These are phyloP conservation scores for Enteromius treurensis DNA, from an alignment of 2,797 vertebrate genomes.

Conservation along the genomic window DNA sequence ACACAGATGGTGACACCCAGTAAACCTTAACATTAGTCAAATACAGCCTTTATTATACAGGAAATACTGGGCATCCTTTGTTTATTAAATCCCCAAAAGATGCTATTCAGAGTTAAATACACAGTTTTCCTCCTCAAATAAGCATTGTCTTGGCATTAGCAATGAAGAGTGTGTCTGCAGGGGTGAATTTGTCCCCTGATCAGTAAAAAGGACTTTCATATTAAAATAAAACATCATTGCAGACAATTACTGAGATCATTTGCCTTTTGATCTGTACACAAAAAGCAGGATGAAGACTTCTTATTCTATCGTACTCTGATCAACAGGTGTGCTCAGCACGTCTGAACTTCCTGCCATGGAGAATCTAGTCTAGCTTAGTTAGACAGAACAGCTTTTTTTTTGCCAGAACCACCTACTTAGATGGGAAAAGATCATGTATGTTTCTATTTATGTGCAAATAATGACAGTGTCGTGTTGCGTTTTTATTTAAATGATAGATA, in stretches of 20 bases:
- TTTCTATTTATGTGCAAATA: too few species aligned
- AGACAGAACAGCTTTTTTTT: neutral
- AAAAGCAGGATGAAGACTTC: constrained; percentile 6
- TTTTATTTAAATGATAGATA: too few species aligned
- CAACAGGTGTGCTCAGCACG: neutral
- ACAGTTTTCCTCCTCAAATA: neutral
- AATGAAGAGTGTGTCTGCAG: neutral
- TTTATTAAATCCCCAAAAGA: neutral
- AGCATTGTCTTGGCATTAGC: neutral
- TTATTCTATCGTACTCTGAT: neutral
- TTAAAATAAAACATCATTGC: too few species aligned
- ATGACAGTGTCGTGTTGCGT: too few species aligned
- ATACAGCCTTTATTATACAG: neutral
- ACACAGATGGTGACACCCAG: neutral
- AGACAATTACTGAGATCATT: neutral
- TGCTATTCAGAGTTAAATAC: neutral
- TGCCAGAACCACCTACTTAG: neutral
- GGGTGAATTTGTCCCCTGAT: neutral
- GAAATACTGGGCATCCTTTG: neutral
- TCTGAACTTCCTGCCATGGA: neutral
- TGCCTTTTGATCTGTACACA: neutral
- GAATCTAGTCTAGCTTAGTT: neutral
- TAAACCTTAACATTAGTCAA: neutral
- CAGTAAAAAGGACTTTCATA: neutral
- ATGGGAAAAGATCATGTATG: neutral